Base-by-base conservation (phyloP, 2,888 invertebrate species). In the Lycophotia porphyrea region DNA sequence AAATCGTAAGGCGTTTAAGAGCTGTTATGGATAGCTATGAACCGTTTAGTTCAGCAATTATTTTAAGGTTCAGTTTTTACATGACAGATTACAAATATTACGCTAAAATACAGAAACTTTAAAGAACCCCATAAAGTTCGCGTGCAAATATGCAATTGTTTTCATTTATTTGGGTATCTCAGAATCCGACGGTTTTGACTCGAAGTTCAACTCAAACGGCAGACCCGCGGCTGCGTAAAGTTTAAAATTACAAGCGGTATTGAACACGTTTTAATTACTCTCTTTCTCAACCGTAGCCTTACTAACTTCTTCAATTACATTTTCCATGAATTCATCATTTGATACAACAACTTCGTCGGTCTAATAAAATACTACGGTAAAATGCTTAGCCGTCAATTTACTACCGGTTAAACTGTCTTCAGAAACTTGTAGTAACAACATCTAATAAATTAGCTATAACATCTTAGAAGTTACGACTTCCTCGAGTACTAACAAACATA, bases 391-490 rank as follows among this genome's bases (percentile, higher is more conserved):
- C 31, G 27, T 61, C 55, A 65, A 24, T 69, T 75, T 39, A 72
- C 49, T 71, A 68, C 63, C 61, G 55, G 36, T 65, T 63, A 47
- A 63, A 65, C 15, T n/a, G 55, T 76, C 52, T 72, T 39, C 49
- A 55, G 24, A 60, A 81, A 72, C 55, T 44, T 34, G 55, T 58
- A 49, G 13, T 63, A 64, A 64, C 60, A 61, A 34, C 24, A 60
- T 76, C 60, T 60, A 55, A 80, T 76, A 83, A 76, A 83, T 73
- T 69, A 47, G 39, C 61, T 24, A n/a, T 69, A 74, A 82, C 66
- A 67, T 74, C 70, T 69, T 55, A 75, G 55, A 73, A 77, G 39
- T 75, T 76, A 86, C 44, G 49, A 77, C 69, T 77, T 80, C 71
- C 73, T 76, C 21, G n/a, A 74, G 65, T 61, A 77, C 44, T 55